Base-by-base conservation (phyloP, 1,140 invertebrate species). In the Scaptomyza montana region DNA sequence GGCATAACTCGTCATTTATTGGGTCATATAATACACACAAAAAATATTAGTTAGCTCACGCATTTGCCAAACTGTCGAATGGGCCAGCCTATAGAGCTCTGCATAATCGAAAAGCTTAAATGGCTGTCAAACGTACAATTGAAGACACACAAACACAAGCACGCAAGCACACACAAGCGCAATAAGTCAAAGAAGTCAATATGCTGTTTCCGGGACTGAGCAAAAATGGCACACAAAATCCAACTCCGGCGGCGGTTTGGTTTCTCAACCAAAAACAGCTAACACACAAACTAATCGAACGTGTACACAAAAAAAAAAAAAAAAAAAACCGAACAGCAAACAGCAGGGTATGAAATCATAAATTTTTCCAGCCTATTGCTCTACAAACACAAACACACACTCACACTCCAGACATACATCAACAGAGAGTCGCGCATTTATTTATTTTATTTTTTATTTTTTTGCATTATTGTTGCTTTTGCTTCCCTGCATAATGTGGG, bases 1-100 rank as follows among this genome's bases (percentile, higher is more conserved):
- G 61, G 76, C 78, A 87, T 87, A 87, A 89, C 78, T 82, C 77
- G 68, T 79, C 82, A 82, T 89, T 78, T 87, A 87, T 89, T 78
- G 78, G 75, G 53, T 73, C 71, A 67, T 65, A 87, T 60, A 41
- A 60, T 43, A 45, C 68, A 65, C 25, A 57, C 74, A 62, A 45
- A 47, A 72, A 81, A 78, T 82, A 86, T 75, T 72, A 77, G 69
- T 10, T 50, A 41, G 39, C 73, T 53, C 67, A 67, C 63, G 54
- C 67, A 72, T 46, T 69, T 50, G 64, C 49, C 12, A 41, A 51
- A 49, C 43, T 57, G 9, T 16, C 59, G 33, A 61, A 10, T n/a
- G 16, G 28, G 3, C 25, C 54, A 60, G 63, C 19, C 55, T 41
- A 60, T 45, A 49, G 51, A 36, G 49, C 33, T 74, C 80, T 79